Base-by-base conservation (phyloP, 1,140 invertebrate species). In the Artemia franciscana region DNA sequence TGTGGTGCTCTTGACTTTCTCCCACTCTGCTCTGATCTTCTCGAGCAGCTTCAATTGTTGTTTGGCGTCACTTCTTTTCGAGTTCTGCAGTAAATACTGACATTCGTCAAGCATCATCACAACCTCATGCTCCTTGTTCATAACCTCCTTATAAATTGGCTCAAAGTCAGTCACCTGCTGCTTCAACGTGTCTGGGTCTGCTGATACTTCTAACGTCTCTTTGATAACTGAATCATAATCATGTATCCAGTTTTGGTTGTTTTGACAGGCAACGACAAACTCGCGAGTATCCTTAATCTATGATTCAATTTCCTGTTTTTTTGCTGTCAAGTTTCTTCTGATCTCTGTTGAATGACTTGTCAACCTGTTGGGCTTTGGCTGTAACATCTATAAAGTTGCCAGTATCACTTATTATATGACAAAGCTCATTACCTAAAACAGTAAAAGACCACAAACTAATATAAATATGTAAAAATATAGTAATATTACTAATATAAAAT, bases 31-130 rank as follows among this genome's bases (percentile, higher is more conserved):
- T 68, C 89, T 85, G 66, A 92, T 87, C 67, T 84, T 84, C 68
- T 92, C 88, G 3, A 93, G 72, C 67, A 91, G 87, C 27, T 84
- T 70, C 66, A 79, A 76, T 0, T 80, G 72, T 4, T 72, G 74
- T 69, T 78, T 72, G 21, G 73, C 72, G 26, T 75, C 72, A 24
- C 67, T 67, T 59, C 71, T 70, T 27, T 70, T 68, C 5, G 74
- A 68, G 1, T 79, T 78, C 61, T 81, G 79, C 1, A 79, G 72
- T 63, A 87, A 77, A 67, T 88, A 85, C 62, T 82, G 77, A 65
- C 91, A 91, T 74, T 92, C 93, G 69, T 93, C 91, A 21, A 94
- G 73, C 3, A 95, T 76, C 86, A 93, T 91, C 64, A 92, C 90
- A 0, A 94, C 83, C 75, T 94, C 90, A 68, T 93, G 89, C 70